A percentile compares a stretch with the other conserved stretches of the same genome.
Conservation (phyloP, 2,888 invertebrate genomes). For the Tachina fera region DNA sequence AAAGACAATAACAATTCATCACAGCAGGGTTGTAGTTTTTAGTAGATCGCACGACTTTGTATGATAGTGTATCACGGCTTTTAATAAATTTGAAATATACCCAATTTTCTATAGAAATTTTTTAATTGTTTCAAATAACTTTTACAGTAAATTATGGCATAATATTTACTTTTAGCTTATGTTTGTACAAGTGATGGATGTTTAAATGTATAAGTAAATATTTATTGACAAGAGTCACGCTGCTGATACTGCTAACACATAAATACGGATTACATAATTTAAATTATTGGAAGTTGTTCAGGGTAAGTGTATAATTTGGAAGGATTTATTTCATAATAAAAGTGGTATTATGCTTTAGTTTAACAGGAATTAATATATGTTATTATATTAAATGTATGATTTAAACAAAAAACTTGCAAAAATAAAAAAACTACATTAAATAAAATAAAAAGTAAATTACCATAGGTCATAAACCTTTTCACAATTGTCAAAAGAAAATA, state of each 20-base stretch:
- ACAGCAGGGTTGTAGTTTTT: no score
- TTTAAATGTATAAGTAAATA: background rate
- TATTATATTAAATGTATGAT: background rate
- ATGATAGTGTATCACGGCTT: no score
- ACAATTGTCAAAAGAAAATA: constrained; percentile 32
- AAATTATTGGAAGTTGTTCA: no score
- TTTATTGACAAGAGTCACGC: background rate
- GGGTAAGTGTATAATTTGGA: no score
- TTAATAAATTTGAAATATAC: no score
- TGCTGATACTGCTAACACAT: constrained; percentile 42
- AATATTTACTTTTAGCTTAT: background rate
- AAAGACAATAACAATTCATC: no score
- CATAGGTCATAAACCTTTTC: constrained; percentile 66
- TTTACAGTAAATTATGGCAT: no score
- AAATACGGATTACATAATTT: constrained; percentile 32
- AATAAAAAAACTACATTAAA: constrained; percentile 40
- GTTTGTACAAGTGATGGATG: constrained; percentile 8
- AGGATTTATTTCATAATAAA: no score
- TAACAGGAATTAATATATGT: background rate
- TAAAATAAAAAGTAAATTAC: constrained; percentile 43
- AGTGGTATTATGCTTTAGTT: no score
- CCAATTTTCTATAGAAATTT: no score
- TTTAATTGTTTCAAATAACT: no score
- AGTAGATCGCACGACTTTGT: no score
- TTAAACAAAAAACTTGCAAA: background rate